Evolutionary conservation across 2,797 vertebrate genomes (phyloP).

Genomic region (Prunella strophiata): DNA sequence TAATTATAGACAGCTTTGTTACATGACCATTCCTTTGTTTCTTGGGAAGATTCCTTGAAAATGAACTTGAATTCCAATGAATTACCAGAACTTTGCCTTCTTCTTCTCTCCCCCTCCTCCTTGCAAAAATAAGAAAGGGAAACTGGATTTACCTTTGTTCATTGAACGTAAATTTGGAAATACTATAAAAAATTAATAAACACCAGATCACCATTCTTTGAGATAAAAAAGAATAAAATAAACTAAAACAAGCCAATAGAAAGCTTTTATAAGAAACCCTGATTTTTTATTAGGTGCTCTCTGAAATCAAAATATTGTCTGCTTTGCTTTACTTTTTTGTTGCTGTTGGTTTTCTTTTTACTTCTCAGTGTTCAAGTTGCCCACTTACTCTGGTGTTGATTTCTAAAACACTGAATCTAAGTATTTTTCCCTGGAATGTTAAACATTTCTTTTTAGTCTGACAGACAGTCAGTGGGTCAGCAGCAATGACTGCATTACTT

Average conservation of each 20-base stretch:
- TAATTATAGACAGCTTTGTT: not conserved
- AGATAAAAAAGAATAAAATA: not conserved
- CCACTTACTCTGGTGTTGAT: not conserved
- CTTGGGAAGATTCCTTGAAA: not conserved
- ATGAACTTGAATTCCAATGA: not conserved
- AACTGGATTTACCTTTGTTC: not conserved
- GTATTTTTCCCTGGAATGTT: not conserved
- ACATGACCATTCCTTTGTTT: not conserved
- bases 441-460: not conserved
- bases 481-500: not conserved
- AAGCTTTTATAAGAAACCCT: not conserved
- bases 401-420: not conserved
- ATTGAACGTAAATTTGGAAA: not conserved
- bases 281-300: not conserved
- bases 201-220: not conserved
- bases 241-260: not conserved
- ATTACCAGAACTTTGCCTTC: not conserved
- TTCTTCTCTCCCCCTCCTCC: not conserved
- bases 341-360: not conserved
- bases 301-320: not conserved
- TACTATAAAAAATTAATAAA: not conserved
- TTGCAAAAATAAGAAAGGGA: not conserved
- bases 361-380: not conserved
- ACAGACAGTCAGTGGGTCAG: not conserved
- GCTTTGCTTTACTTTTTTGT: not conserved